Percentiles rank a stretch among this genome's conserved stretches.
Evolutionary conservation across 2,113 vertebrate genomes (phyloP).

Genomic region (Rafetus swinhoei): DNA sequence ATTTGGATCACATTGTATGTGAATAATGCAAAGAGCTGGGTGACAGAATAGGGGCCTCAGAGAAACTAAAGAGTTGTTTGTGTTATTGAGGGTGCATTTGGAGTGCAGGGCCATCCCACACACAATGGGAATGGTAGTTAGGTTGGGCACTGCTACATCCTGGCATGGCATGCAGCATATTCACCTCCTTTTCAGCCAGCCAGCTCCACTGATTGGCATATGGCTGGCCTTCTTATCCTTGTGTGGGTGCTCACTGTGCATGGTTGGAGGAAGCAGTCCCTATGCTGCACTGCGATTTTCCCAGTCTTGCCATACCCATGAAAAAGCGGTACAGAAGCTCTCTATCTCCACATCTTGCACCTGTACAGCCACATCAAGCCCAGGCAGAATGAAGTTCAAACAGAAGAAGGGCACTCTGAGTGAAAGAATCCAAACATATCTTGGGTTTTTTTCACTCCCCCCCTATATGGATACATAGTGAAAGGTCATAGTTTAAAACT

Average conservation of each 20-base stretch:
- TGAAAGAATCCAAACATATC: fast-evolving
- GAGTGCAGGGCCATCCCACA: background rate
- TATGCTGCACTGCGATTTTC: background rate
- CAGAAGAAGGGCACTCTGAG: background rate
- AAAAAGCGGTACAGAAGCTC: background rate
- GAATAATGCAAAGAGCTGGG: background rate
- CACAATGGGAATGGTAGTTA: background rate
- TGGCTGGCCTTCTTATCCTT: background rate
- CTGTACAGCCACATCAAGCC: background rate
- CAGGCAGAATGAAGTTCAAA: background rate
- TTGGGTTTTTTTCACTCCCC: background rate
- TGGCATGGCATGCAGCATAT: fast-evolving
- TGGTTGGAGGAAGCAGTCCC: background rate
- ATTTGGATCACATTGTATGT: background rate
- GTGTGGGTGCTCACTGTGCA: fast-evolving
- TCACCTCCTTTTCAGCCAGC: fast-evolving
- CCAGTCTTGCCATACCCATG: background rate
- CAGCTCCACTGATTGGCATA: background rate
- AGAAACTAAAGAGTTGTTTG: background rate
- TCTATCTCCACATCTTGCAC: fast-evolving
- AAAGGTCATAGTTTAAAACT: background rate
- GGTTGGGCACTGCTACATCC: background rate
- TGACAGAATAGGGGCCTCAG: background rate
- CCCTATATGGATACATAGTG: background rate
- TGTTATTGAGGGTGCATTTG: background rate